phyloP scores from a whole-genome alignment of 2,888 invertebrate genomes.

The Ochlodes sylvanus region DNA sequence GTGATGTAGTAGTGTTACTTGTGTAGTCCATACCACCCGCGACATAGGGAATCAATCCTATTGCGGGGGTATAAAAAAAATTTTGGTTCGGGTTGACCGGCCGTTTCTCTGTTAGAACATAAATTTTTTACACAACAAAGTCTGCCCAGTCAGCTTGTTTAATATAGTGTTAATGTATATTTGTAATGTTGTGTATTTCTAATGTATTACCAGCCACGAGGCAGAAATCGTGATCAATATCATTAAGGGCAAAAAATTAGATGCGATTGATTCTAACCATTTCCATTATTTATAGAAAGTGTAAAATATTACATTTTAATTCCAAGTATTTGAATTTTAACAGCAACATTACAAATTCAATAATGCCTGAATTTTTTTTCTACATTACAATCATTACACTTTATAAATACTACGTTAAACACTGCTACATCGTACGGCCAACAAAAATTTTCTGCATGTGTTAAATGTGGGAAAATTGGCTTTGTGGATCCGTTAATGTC shows the following conservation, averaged over 20 bases:
- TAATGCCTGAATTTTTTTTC: background rate
- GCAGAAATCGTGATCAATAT: background rate
- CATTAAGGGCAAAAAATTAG: background rate
- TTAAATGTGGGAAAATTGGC: too few species aligned
- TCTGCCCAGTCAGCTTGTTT: too few species aligned
- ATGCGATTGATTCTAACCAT: background rate
- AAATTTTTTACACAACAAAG: too few species aligned
- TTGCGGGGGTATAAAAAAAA: too few species aligned
- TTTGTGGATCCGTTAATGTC: too few species aligned
- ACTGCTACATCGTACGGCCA: background rate
- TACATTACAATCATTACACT: background rate
- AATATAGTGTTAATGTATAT: too few species aligned
- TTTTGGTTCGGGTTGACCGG: too few species aligned
- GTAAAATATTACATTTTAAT: background rate
- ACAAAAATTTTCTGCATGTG: background rate
- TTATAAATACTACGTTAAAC: background rate
- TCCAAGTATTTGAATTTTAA: background rate
- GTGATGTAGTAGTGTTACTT: too few species aligned
- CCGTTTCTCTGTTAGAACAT: too few species aligned
- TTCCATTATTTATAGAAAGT: background rate
- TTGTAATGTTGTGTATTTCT: too few species aligned
- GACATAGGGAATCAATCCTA: too few species aligned
- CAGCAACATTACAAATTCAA: background rate
- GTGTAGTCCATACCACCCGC: too few species aligned
- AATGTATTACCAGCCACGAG: background rate